These are phyloP conservation scores for Esox masquinongy DNA, from an alignment of 2,797 vertebrate genomes.

Conservation along the genomic window DNA sequence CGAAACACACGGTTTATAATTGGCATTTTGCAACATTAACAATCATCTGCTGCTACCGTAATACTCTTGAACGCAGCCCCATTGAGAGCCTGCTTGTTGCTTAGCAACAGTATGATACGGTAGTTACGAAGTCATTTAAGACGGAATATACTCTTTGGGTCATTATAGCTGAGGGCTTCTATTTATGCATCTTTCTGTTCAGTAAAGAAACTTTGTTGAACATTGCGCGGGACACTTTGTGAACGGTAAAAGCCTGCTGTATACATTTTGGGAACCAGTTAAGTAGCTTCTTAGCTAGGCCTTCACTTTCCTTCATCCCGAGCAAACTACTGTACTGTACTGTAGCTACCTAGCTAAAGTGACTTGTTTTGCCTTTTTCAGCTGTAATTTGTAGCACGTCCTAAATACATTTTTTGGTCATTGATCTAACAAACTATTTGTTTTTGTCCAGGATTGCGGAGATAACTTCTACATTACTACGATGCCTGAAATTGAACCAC, in stretches of 20 bases:
- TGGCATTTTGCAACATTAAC: slow-evolving; percentile 1
- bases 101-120: slow-evolving; percentile 53
- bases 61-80: slow-evolving; percentile 56
- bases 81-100: slow-evolving; percentile 65
- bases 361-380: slow-evolving; percentile 39
- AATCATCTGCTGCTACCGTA: neutral
- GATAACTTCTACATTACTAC: neutral
- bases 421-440: neutral
- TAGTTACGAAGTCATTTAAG: slow-evolving; percentile 27
- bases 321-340: slow-evolving; percentile 46
- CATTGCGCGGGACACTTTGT: neutral
- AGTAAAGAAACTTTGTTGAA: neutral
- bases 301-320: slow-evolving; percentile 69
- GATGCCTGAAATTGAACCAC: slow-evolving; percentile 71
- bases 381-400: slow-evolving; percentile 37
- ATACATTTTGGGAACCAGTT: slow-evolving; percentile 6
- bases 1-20: neutral
- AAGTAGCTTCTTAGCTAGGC: slow-evolving; percentile 34
- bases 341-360: slow-evolving; percentile 59
- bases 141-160: neutral
- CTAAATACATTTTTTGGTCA: neutral
- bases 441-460: slow-evolving; percentile 16
- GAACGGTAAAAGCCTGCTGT: neutral
- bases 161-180: neutral
- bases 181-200: neutral